phyloP scores from a whole-genome alignment of 2,888 invertebrate genomes.

The Acrobasis repandana region DNA sequence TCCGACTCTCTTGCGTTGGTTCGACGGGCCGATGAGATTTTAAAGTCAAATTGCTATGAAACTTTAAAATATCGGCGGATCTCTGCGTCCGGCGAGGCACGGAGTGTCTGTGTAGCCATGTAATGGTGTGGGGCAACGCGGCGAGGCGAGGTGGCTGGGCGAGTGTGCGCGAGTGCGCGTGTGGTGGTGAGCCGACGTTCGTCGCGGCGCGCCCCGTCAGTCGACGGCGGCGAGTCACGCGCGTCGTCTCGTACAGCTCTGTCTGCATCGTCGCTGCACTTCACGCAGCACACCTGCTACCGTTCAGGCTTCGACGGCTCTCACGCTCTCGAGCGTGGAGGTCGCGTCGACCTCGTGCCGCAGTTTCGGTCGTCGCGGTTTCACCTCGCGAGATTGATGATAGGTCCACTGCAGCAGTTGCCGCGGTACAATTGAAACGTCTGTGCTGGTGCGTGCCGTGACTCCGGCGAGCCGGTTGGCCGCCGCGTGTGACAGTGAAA shows the following conservation, averaged over 20 bases:
- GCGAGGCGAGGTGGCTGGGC: constrained; percentile 41
- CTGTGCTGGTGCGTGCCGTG: constrained; percentile 62
- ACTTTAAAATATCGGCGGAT: constrained; percentile 73
- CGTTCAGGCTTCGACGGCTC: constrained; percentile 70
- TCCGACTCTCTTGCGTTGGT: constrained; percentile 54
- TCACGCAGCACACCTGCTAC: constrained; percentile 65
- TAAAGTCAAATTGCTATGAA: constrained; percentile 79
- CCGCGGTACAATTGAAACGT: constrained; percentile 57
- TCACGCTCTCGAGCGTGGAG: constrained; percentile 76
- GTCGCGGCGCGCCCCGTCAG: constrained; percentile 79
- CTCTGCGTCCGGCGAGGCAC: constrained; percentile 50
- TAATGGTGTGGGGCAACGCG: constrained; percentile 37
- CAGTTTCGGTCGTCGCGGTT: constrained; percentile 61
- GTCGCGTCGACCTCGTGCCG: constrained; percentile 63
- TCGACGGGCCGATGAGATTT: constrained; percentile 65
- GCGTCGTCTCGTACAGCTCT: constrained; percentile 73
- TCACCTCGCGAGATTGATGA: constrained; percentile 49
- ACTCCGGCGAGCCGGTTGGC: constrained; percentile 65
- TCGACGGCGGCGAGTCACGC: constrained; percentile 80
- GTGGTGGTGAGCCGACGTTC: constrained; percentile 68
- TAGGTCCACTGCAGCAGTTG: constrained; percentile 54
- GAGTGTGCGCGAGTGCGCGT: constrained; percentile 71
- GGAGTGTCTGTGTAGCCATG: constrained; percentile 46
- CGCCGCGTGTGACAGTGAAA: constrained; percentile 80
- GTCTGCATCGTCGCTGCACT: constrained; percentile 58